A percentile compares a stretch with the other conserved stretches of the same genome.
phyloP scores from a whole-genome alignment of 2,888 invertebrate genomes.

The Thumatha senex region DNA sequence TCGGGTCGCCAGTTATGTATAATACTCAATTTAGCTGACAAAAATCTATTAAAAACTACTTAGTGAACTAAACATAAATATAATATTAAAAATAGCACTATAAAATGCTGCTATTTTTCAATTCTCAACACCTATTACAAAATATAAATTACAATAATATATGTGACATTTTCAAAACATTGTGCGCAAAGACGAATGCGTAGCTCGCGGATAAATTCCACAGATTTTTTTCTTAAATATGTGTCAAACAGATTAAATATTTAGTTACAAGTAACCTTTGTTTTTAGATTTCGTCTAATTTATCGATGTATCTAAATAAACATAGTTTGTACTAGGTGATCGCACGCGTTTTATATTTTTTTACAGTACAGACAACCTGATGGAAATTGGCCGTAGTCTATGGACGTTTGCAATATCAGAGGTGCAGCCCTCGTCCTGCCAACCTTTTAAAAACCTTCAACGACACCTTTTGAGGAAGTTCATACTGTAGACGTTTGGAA shows the following conservation, averaged over 20 bases:
- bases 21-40: too few species aligned
- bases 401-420: too few species aligned
- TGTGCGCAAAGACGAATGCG: slow-evolving; percentile 39
- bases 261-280: not conserved
- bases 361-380: too few species aligned
- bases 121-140: slow-evolving; percentile 24
- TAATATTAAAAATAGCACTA: slow-evolving; percentile 3
- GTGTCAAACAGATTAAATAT: not conserved
- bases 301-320: not conserved
- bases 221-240: slow-evolving; percentile 22
- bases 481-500: too few species aligned
- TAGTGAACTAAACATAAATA: too few species aligned
- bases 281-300: not conserved
- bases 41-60: too few species aligned
- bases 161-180: slow-evolving; percentile 45
- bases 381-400: too few species aligned
- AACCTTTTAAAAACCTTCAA: too few species aligned
- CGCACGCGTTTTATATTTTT: not conserved
- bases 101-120: slow-evolving; percentile 29
- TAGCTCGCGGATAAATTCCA: slow-evolving; percentile 25
- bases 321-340: not conserved
- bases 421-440: too few species aligned
- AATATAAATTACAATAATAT: slow-evolving; percentile 37
- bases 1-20: too few species aligned
- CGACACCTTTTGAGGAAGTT: too few species aligned